These are phyloP conservation scores for Lethenteron reissneri DNA, from an alignment of 2,113 vertebrate genomes.

Conservation along the genomic window DNA sequence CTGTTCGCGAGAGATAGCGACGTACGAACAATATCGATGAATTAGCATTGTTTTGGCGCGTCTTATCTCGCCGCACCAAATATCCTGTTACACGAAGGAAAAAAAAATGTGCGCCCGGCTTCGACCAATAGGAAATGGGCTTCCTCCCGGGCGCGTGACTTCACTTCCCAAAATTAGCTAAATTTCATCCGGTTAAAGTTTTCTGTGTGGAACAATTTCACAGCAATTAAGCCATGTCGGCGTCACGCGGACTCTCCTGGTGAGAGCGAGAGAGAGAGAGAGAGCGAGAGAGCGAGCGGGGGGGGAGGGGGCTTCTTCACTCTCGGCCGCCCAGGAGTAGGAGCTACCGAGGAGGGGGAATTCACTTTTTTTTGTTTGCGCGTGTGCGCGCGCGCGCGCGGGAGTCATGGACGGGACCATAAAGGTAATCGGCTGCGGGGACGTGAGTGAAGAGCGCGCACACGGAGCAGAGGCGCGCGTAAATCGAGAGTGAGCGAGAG, in stretches of 20 bases:
- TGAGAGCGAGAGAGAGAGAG: too few species aligned
- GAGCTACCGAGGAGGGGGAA: too few species aligned
- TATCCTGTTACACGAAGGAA: slow-evolving; percentile 1
- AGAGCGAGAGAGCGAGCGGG: too few species aligned
- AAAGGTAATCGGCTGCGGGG: too few species aligned
- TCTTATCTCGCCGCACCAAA: slow-evolving; percentile 5
- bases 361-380: too few species aligned
- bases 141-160: slow-evolving; percentile 4
- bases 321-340: too few species aligned
- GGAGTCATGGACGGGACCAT: too few species aligned
- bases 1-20: slow-evolving; percentile 2
- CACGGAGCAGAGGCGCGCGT: too few species aligned
- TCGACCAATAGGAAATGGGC: slow-evolving; percentile 6
- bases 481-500: too few species aligned
- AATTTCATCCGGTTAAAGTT: slow-evolving; percentile 6
- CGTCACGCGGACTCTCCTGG: background rate
- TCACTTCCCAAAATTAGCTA: slow-evolving; percentile 7
- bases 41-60: slow-evolving; percentile 4
- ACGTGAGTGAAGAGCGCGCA: too few species aligned
- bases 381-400: too few species aligned
- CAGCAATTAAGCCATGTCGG: slow-evolving; percentile 5
- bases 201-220: slow-evolving; percentile 4
- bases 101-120: background rate
- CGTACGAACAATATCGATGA: slow-evolving; percentile 3
- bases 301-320: too few species aligned